Evolutionary conservation across 53 echinoderm and acorn worm species (phyloP), one percentile per base, ranked within the genome.

Genomic region (Antedon mediterranea): DNA sequence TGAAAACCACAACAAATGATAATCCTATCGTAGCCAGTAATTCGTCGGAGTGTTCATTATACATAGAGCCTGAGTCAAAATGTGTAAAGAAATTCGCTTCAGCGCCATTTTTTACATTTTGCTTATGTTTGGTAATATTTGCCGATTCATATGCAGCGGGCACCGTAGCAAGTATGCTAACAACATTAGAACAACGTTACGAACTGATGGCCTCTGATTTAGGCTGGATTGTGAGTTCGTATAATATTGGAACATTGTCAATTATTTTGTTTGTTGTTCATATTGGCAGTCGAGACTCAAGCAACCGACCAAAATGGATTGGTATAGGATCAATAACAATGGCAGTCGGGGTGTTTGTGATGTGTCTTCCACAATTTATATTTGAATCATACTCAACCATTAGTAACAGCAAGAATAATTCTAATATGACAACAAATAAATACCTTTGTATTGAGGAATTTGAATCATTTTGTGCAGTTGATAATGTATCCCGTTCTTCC

Each of bases 121-220:
- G 82, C 5, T 72, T 89, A 79, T 89, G 89, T 75, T 23, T 72
- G 72, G 79, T 89, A 1, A 75, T 89, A 79, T 78, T 75, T 32
- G 79, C 85, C 29, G 89, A 89, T 33, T 85, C 89, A 20, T 89
- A 85, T 75, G 82, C 85, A 73, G 73, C 76, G 32, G 89, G 89
- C 42, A 85, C 89, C 13, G 73, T 89, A 44, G 78, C 82, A 43
- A 85, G 89, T 79, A 85, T 85, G 73, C 79, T 89, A 78, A 89
- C 89, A 75, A 85, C 82, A 79, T 80, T 89, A 31, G 90, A 90
- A 80, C 87, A 85, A 18, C 85, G 87, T 26, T 90, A 87, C 44
- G 79, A 87, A 76, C 83, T 90, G 29, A 87, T 70, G 30, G 82
- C 87, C 3, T 85, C 85, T 0, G 73, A 87, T 71, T 80, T 90